phyloP scores from a whole-genome alignment of 2,797 vertebrate genomes.

The Thunnus albacares region DNA sequence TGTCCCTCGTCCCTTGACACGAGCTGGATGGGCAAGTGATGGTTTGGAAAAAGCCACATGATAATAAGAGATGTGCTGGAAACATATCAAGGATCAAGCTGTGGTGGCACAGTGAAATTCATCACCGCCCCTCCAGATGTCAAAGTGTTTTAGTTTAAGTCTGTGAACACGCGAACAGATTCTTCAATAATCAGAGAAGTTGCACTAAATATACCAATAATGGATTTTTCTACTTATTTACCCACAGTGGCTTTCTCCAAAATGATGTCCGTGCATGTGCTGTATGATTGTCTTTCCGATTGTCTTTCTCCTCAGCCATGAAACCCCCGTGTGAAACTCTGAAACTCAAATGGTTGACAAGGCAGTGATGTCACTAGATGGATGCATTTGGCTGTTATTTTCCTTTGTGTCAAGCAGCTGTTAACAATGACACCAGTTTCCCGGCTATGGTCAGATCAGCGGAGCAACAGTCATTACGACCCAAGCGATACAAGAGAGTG shows the following conservation, averaged over 20 bases:
- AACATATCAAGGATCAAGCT: conserved; percentile 70
- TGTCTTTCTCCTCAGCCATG: not conserved
- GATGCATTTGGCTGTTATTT: conserved; percentile 80
- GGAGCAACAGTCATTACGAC: conserved; percentile 91
- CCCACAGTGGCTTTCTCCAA: not conserved
- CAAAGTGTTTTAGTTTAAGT: conserved; percentile 55
- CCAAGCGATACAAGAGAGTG: conserved; percentile 82
- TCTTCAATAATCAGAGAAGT: conserved; percentile 34
- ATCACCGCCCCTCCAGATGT: conserved; percentile 60
- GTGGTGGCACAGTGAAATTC: conserved; percentile 58
- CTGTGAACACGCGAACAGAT: conserved; percentile 39
- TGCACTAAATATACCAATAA: conserved; percentile 5
- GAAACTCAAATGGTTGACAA: conserved; percentile 39
- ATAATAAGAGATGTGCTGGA: conserved; percentile 74
- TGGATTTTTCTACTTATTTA: not conserved
- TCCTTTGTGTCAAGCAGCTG: conserved; percentile 62
- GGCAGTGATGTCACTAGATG: conserved; percentile 32
- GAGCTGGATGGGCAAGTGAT: conserved; percentile 65
- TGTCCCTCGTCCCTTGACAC: conserved; percentile 63
- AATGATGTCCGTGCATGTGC: conserved; percentile 1
- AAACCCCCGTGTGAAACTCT: conserved; percentile 28
- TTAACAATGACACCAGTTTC: conserved; percentile 66
- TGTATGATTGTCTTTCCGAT: conserved; percentile 8
- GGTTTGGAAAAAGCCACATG: conserved; percentile 67
- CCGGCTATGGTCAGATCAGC: conserved; percentile 58